Conservation (phyloP, 2,113 vertebrate species). For the Sclerurus mexicanus region DNA sequence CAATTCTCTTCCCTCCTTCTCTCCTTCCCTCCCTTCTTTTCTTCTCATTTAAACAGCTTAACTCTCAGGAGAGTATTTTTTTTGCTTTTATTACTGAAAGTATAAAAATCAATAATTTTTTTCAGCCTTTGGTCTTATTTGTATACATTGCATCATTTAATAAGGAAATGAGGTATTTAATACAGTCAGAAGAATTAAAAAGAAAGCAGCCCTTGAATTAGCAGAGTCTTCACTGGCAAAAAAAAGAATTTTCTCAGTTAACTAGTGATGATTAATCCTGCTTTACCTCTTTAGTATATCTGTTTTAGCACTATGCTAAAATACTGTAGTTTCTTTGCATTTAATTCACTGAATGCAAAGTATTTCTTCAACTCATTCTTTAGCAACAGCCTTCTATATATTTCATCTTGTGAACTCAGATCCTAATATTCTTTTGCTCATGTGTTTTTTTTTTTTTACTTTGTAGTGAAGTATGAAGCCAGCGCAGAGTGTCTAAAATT, state of each 20-base stretch:
- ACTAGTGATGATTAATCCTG: neutral
- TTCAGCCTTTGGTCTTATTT: neutral
- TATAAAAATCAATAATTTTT: neutral
- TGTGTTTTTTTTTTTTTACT: neutral
- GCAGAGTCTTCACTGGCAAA: neutral
- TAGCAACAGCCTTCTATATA: neutral
- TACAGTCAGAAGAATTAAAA: neutral
- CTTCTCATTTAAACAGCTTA: too few relatives aligned
- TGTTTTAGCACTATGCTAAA: neutral
- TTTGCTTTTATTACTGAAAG: neutral
- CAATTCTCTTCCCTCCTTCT: too few relatives aligned
- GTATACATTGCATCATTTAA: neutral
- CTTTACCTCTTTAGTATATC: neutral
- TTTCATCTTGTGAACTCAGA: neutral
- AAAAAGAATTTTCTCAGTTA: neutral
- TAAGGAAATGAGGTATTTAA: neutral
- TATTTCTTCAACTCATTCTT: neutral
- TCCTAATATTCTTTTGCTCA: neutral
- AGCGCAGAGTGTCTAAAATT: neutral
- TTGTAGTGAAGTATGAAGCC: neutral
- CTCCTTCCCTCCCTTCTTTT: fast-evolving
- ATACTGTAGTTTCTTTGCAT: neutral
- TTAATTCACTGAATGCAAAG: neutral
- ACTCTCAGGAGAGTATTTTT: neutral
- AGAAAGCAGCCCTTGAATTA: neutral